These are phyloP conservation scores for Dufourea novaeangliae DNA, from an alignment of 1,140 invertebrate species.

Conservation along the genomic window DNA sequence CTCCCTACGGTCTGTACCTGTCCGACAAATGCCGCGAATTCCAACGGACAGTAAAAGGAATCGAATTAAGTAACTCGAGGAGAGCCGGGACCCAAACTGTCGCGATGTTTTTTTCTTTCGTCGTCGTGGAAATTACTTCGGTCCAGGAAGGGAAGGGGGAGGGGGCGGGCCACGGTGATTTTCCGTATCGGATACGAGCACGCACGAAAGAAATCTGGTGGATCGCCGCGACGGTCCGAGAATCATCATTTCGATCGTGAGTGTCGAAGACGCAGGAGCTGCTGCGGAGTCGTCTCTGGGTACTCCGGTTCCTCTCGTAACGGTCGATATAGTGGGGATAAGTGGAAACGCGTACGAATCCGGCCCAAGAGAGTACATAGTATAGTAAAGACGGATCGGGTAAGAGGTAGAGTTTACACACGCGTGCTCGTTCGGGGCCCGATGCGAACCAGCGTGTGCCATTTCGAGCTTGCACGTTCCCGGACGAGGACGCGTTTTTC, in stretches of 20 bases:
- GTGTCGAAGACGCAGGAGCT: constrained; percentile 10
- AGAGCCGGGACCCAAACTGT: neutral
- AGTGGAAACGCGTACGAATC: constrained; percentile 50
- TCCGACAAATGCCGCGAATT: constrained; percentile 26
- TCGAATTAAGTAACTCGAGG: constrained; percentile 1
- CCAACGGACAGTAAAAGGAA: constrained; percentile 37
- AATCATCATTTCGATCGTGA: too few species aligned
- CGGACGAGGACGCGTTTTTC: constrained; percentile 40
- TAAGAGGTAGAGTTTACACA: constrained; percentile 19
- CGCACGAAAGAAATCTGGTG: too few species aligned
- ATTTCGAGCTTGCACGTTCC: constrained; percentile 37
- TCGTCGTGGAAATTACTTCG: too few species aligned
- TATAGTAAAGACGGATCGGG: constrained; percentile 39
- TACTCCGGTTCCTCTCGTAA: constrained; percentile 1
- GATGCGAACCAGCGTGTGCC: constrained; percentile 36
- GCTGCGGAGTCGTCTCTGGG: constrained; percentile 1
- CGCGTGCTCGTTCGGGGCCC: constrained; percentile 20
- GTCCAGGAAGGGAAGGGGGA: too few species aligned
- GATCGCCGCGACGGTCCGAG: neutral
- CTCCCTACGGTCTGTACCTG: neutral
- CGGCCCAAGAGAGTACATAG: constrained; percentile 38
- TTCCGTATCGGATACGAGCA: too few species aligned
- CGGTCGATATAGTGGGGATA: constrained; percentile 31
- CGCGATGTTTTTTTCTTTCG: too few species aligned
- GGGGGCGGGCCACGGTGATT: too few species aligned